Evolutionary conservation across 2,797 vertebrate genomes (phyloP).

Genomic region (Rhodeus uyekii): DNA sequence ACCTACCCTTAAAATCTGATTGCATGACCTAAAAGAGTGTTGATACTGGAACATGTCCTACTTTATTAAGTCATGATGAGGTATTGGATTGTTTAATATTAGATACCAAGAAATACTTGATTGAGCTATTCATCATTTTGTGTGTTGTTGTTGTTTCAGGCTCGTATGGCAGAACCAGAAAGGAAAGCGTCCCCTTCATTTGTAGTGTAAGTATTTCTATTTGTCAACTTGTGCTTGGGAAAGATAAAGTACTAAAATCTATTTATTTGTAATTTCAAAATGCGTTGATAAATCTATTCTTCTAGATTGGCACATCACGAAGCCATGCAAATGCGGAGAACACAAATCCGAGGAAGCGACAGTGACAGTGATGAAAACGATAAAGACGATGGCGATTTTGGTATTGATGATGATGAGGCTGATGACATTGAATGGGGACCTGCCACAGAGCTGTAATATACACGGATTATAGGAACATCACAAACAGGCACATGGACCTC

Average conservation of each 20-base stretch:
- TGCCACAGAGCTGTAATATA: constrained; percentile 89
- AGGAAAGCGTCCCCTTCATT: constrained; percentile 64
- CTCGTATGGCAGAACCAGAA: constrained; percentile 64
- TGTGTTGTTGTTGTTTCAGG: constrained; percentile 59
- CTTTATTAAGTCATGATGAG: not conserved
- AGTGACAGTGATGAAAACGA: constrained; percentile 80
- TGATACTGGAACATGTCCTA: not conserved
- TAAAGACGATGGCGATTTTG: constrained; percentile 73
- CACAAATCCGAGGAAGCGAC: constrained; percentile 80
- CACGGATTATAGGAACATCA: not conserved
- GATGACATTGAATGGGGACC: constrained; percentile 92
- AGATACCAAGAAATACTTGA: not conserved
- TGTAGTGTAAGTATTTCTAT: constrained; percentile 73
- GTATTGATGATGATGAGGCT: constrained; percentile 67
- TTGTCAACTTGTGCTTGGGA: not conserved
- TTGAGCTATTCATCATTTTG: not conserved
- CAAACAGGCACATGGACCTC: not conserved
- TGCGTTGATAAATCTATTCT: not conserved
- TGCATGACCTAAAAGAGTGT: not conserved
- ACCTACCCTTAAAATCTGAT: not conserved
- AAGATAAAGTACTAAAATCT: not conserved
- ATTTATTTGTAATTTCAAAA: not conserved
- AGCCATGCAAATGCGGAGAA: constrained; percentile 85
- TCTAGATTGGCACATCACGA: constrained; percentile 84
- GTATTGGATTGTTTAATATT: not conserved